Evolutionary conservation across 2,888 invertebrate species (phyloP), one percentile per base, ranked within the genome.

Genomic region (Eupithecia vulgata): DNA sequence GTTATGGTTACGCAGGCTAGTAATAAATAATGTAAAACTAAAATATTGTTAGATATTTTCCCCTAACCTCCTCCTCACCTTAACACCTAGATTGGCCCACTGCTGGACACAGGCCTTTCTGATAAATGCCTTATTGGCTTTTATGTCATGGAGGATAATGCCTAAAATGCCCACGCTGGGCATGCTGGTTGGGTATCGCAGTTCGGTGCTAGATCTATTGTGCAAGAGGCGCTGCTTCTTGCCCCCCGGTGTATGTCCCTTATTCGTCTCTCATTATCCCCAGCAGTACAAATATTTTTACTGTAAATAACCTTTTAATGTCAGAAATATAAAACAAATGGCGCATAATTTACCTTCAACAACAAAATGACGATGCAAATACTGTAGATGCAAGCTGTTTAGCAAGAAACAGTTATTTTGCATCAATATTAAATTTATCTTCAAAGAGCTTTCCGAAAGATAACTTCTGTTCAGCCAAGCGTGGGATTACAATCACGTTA

Each of bases 401-500:
- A 35, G 30, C 13, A 65, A 21, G 65, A n/a, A 64, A 6, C 7
- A 15, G 21, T 40, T 42, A 25, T 37, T 65, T 65, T 5, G 40
- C 25, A 65, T 65, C 40, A 65, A 65, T 42, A 40, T 40, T n/a
- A 35, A 37, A 64, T 64, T 65, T 21, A 65, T 40, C 25, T 37
- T 65, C 48, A 64, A 68, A 72, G 40, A 42, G 37, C 72, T 64
- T 72, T 68, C 68, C 68, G 40, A 72, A 34, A 57, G 52, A 72
- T 68, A n/a, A 68, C 57, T 61, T 40, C 45, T 35, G 59, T 59
- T 45, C 59, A 42, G 30, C 79, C 81, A 86, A 86, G 85, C 91
- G 90, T 91, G 91, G 90, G 91, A 92, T 84, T 85, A 79, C 82
- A 81, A 83, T 84, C 83, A 83, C 80, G 78, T 83, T 87, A 87